A percentile compares a stretch with the other conserved stretches of the same genome.
Evolutionary conservation across 1,140 invertebrate genomes (phyloP).

Genomic region (Penaeus vannamei): DNA sequence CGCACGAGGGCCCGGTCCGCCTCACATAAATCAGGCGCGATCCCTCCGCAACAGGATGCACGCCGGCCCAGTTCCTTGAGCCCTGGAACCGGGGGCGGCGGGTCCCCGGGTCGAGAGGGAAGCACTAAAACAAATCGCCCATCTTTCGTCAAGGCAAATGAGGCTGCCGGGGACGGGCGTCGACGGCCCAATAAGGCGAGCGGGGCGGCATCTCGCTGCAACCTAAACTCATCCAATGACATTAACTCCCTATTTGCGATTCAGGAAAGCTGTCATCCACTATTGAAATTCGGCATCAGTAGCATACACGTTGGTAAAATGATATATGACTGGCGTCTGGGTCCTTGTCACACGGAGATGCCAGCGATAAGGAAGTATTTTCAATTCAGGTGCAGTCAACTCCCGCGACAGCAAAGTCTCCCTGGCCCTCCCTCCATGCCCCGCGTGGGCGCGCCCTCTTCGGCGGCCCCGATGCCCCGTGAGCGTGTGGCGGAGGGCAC

Average conservation of each 20-base stretch:
- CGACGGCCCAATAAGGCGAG: conserved; percentile 13
- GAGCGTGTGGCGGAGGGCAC: no score
- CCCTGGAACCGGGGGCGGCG: no score
- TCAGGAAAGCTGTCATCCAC: conserved; percentile 34
- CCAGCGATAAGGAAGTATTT: conserved; percentile 21
- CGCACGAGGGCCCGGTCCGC: no score
- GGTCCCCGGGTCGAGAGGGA: no score
- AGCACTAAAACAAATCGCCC: no score
- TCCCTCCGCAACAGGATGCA: no score
- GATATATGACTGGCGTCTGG: conserved; percentile 1
- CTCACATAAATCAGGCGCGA: no score
- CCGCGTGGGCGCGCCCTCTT: no score
- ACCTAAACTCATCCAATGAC: background rate
- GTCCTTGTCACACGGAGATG: conserved; percentile 17
- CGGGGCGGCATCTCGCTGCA: background rate
- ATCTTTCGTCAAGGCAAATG: background rate
- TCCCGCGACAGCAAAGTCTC: no score
- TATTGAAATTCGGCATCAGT: conserved; percentile 45
- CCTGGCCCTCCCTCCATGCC: no score
- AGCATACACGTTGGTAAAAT: conserved; percentile 42
- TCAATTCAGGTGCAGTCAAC: conserved; percentile 25
- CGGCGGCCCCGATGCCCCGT: no score
- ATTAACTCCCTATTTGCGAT: conserved; percentile 30
- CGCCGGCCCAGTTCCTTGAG: no score
- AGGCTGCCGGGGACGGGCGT: background rate